Evolutionary conservation across 37 sponge, comb jelly and placozoan genomes (phyloP).

Genomic region (Dysidea cf. avara): DNA sequence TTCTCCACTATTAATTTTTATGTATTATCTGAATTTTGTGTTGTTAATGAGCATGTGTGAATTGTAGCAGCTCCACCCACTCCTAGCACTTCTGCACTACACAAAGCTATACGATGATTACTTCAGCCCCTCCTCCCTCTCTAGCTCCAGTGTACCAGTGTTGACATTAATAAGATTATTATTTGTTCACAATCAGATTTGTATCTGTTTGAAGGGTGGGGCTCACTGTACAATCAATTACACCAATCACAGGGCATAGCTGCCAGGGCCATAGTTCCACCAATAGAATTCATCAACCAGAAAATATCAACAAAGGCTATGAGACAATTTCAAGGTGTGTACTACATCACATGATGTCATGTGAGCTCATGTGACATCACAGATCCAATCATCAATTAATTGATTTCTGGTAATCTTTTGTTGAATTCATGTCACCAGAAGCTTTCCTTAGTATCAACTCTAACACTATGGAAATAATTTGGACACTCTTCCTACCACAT

Average conservation of each 20-base stretch:
- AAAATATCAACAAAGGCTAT: slow-evolving; percentile 79
- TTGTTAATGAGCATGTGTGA: too few relatives aligned
- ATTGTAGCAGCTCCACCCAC: too few relatives aligned
- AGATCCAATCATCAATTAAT: slow-evolving; percentile 57
- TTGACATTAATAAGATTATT: slow-evolving; percentile 45
- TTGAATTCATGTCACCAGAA: too few relatives aligned
- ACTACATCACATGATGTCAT: background rate
- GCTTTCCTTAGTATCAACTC: slow-evolving; percentile 60
- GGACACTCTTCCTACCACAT: slow-evolving; percentile 66
- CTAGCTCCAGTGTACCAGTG: slow-evolving; percentile 41
- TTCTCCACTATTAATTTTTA: too few relatives aligned
- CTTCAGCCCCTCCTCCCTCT: background rate
- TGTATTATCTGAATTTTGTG: too few relatives aligned
- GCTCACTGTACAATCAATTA: background rate
- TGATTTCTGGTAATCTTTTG: too few relatives aligned
- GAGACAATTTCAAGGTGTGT: slow-evolving; percentile 83
- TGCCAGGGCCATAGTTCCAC: slow-evolving; percentile 49
- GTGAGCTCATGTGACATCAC: background rate
- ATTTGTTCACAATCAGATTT: slow-evolving; percentile 49
- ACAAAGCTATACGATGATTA: slow-evolving; percentile 36
- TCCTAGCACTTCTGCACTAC: slow-evolving; percentile 37
- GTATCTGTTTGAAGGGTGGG: slow-evolving; percentile 26
- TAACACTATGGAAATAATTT: slow-evolving; percentile 32
- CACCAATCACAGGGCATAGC: slow-evolving; percentile 53
- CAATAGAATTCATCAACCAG: slow-evolving; percentile 64